These are phyloP conservation scores for Eulemur albifrons DNA, from an alignment of 2,797 vertebrate species.

Conservation along the genomic window DNA sequence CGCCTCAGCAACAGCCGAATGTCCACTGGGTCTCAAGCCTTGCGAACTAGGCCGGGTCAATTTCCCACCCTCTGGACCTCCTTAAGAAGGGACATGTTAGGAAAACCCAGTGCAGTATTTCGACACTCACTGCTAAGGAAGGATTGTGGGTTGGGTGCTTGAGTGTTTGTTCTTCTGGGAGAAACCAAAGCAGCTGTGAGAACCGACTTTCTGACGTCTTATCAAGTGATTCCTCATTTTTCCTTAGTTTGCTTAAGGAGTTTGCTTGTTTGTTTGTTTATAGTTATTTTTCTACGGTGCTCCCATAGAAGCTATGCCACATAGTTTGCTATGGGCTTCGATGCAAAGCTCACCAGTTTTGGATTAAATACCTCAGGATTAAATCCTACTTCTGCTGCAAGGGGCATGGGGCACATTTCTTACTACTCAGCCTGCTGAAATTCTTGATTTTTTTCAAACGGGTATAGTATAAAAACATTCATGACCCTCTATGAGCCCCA, in stretches of 20 bases:
- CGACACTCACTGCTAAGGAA: neutral
- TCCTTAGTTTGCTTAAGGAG: neutral
- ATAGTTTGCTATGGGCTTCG: neutral
- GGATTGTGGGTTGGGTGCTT: conserved; percentile 19
- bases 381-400: neutral
- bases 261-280: neutral
- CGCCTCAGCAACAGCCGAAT: neutral
- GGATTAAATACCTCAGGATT: neutral
- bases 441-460: neutral
- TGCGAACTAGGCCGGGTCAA: neutral
- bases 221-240: neutral
- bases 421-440: neutral
- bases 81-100: neutral
- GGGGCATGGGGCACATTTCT: neutral
- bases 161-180: conserved; percentile 61
- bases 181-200: neutral
- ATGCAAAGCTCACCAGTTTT: neutral
- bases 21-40: neutral
- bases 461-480: neutral
- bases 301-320: neutral
- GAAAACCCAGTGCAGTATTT: neutral
- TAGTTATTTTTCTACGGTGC: neutral
- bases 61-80: neutral
- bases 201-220: neutral
- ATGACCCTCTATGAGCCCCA: neutral